These are phyloP conservation scores for Dendrolimus houi DNA, from an alignment of 2,888 invertebrate genomes.

Conservation along the genomic window DNA sequence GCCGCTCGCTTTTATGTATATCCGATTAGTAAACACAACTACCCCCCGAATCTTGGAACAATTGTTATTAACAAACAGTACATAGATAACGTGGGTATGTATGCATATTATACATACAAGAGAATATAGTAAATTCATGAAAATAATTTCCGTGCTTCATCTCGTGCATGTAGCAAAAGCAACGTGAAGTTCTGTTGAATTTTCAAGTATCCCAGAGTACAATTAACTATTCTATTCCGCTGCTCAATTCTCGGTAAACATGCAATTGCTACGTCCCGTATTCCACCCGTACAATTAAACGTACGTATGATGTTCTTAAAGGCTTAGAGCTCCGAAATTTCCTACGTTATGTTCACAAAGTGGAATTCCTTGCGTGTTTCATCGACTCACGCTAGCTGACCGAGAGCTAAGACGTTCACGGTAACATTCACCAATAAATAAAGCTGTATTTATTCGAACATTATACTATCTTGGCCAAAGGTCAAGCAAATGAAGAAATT, in stretches of 20 bases:
- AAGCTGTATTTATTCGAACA: not conserved
- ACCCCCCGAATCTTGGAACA: too few species aligned
- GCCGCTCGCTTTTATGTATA: too few species aligned
- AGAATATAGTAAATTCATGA: too few species aligned
- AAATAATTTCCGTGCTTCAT: not conserved
- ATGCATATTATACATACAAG: too few species aligned
- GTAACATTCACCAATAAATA: slow-evolving; percentile 40
- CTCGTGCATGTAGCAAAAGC: not conserved
- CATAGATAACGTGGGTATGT: too few species aligned
- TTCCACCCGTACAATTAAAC: not conserved
- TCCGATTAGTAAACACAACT: too few species aligned
- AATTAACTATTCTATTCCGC: not conserved
- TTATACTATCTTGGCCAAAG: too few species aligned
- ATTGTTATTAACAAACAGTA: too few species aligned
- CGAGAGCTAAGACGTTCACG: slow-evolving; percentile 35
- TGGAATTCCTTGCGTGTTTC: slow-evolving; percentile 45
- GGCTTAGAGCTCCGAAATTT: slow-evolving; percentile 19
- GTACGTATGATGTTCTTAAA: slow-evolving; percentile 1
- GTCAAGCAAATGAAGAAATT: too few species aligned
- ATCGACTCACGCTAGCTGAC: slow-evolving; percentile 34
- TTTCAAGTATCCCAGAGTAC: not conserved
- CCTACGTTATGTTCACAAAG: slow-evolving; percentile 38
- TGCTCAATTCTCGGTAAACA: not conserved
- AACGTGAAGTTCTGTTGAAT: not conserved
- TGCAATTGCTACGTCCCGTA: not conserved